Base-by-base conservation (phyloP, 1,140 invertebrate species). In the Conopomorpha cramerella region DNA sequence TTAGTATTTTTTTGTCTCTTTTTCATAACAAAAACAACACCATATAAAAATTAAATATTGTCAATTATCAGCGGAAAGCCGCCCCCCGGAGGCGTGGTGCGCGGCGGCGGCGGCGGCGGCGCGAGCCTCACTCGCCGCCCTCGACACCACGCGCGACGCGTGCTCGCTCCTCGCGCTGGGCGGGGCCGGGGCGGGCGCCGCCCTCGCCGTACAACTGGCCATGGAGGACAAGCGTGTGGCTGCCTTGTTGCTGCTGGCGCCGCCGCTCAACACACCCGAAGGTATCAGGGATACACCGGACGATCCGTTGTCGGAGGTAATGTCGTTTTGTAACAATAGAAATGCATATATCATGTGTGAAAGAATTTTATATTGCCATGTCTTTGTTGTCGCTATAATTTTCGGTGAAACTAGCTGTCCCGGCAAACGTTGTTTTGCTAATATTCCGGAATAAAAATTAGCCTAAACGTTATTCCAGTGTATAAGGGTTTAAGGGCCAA, bases 161-260 rank as follows among this genome's bases (percentile, higher is more conserved):
- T 17, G 26, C 30, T 12, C 25, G 11, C 25, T 14, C 1, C 16
- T 30, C 29, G 33, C 34, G 42, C 19, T 35, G 18, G 25, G 29
- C 12, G 35, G 26, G 25, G 40, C 31, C 16, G 37, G 15, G 14
- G 41, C 30, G 35, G 49, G 15, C 13, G 45, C 30, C 30, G 34
- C 30, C 23, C 41, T 8, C n/a, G 38, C 25, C 2, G 6, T 32
- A 6, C 30, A 32, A 15, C 16, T 32, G 13, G 28, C 28, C 28
- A 11, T 4, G 13, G 28, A 4, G 10, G 28, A 11, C 13, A 4
- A 4, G 28, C 10, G 28, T 3, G 4, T 11, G 6, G 16, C 8
- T 3, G 30, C 30, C 6, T 7, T 32, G 14, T 11, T 32, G 13
- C 13, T 17, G 8, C 16, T 32, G 30, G 30, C 13, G 16, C 13